Evolutionary conservation across 1,140 invertebrate genomes (phyloP), one percentile per base, ranked within the genome.

Genomic region (Drosophila tristis): DNA sequence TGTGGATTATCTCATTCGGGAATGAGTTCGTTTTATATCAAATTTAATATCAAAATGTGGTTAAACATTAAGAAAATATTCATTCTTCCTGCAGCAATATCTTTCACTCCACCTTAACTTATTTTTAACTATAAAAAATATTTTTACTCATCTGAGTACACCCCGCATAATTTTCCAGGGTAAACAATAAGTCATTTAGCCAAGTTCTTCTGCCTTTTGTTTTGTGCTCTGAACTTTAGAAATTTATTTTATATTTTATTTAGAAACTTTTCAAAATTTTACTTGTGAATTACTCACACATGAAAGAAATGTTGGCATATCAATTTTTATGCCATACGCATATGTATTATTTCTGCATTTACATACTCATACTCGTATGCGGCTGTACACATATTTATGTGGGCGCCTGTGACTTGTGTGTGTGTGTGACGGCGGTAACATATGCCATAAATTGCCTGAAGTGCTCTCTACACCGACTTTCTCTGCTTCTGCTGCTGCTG

Each of bases 401-500:
- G 67, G 53, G 48, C 43, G 47, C 62, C 26, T 62, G 49, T 50
- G 48, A 23, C 42, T 16, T 35, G 47, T 43, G 16, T 50, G 29
- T 54, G 43, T 55, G 54, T 6, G 50, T 53, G 16, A 48, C 48
- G 56, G 58, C 42, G 78, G 82, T 89, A 89, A 89, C 82, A 87
- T 89, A 87, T 87, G 82, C 82, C 82, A 87, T 87, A 87, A 87
- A 89, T 87, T 87, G 82, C 78, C 79, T 54, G 84, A 82, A 87
- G 81, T 85, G 78, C 82, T 67, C 78, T 56, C 35, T 11, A 39
- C 35, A 60, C 62, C 56, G 76, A 76, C 82, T 78, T 82, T 62
- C 63, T 62, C 45, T 39, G 67, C 74, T 77, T 31, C 58, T 39
- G 44, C 44, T 49, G 59, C n/a, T 60, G 49, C 68, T 42, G 16